A percentile compares a stretch with the other conserved stretches of the same genome.
Conservation (phyloP, 2,888 invertebrate genomes). For the Andrena camellia region DNA sequence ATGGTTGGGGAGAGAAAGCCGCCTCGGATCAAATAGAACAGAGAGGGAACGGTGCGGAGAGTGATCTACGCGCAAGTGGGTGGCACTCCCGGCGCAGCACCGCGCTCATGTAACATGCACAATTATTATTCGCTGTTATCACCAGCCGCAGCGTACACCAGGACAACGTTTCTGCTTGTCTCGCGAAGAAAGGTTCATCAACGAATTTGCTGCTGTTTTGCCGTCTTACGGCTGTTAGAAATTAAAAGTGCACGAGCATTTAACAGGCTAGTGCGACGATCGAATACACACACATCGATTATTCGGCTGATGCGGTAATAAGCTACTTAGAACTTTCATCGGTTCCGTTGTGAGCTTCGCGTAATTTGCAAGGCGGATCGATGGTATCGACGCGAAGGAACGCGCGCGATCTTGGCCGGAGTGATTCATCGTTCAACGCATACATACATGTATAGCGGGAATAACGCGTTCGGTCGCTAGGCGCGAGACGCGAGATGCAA, state of each 20-base stretch:
- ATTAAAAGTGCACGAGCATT: too few species aligned
- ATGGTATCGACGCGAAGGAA: neutral
- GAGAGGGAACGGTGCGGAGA: conserved; percentile 42
- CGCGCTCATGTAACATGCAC: conserved; percentile 80
- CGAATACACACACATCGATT: too few species aligned
- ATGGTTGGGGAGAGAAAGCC: conserved; percentile 2
- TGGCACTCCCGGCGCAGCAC: conserved; percentile 74
- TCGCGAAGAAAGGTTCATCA: neutral
- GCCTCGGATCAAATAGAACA: neutral
- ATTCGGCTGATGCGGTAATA: neutral
- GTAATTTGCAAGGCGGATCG: neutral
- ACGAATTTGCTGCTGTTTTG: neutral
- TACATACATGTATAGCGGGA: neutral
- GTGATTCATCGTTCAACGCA: conserved; percentile 55
- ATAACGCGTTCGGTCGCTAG: conserved; percentile 18
- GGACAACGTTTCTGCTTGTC: neutral
- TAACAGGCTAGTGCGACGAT: too few species aligned
- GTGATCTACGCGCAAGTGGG: conserved; percentile 76
- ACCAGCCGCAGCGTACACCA: conserved; percentile 41
- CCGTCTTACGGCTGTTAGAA: neutral
- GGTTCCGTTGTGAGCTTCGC: neutral
- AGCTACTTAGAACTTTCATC: neutral
- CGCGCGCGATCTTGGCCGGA: conserved; percentile 24
- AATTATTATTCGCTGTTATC: conserved; percentile 82
- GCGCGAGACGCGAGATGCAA: neutral